phyloP scores from a whole-genome alignment of 1,140 invertebrate genomes.

The Nasonia longicornis region DNA sequence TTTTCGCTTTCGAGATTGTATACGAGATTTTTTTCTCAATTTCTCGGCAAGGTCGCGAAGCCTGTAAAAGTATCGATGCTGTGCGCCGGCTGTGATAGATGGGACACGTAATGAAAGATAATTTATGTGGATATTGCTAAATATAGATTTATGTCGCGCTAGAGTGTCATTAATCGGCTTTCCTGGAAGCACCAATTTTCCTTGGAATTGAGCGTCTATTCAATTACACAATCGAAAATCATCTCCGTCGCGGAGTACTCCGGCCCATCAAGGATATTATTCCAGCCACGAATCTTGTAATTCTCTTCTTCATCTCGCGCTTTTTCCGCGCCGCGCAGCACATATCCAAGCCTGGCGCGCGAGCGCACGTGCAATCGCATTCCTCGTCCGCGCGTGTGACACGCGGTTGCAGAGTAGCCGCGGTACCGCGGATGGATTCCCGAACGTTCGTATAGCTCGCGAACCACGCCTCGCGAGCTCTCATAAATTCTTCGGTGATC shows the following conservation, averaged over 20 bases:
- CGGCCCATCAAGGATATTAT: no score
- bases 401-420: neutral
- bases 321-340: neutral
- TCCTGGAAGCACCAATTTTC: neutral
- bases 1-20: neutral
- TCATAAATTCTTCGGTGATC: neutral
- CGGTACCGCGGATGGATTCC: neutral
- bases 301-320: neutral
- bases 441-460: neutral
- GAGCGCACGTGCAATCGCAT: neutral
- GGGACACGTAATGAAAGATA: neutral
- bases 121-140: neutral
- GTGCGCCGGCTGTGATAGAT: neutral
- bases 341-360: neutral
- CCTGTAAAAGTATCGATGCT: neutral
- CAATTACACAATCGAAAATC: neutral
- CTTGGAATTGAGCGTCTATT: neutral
- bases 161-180: neutral
- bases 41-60: neutral
- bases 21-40: neutral
- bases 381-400: neutral
- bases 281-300: neutral
- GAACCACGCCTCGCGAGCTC: conserved; percentile 1
- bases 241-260: neutral
- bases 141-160: neutral